These are phyloP conservation scores for Platypus cylindrus DNA, from an alignment of 2,888 invertebrate species.

Conservation along the genomic window DNA sequence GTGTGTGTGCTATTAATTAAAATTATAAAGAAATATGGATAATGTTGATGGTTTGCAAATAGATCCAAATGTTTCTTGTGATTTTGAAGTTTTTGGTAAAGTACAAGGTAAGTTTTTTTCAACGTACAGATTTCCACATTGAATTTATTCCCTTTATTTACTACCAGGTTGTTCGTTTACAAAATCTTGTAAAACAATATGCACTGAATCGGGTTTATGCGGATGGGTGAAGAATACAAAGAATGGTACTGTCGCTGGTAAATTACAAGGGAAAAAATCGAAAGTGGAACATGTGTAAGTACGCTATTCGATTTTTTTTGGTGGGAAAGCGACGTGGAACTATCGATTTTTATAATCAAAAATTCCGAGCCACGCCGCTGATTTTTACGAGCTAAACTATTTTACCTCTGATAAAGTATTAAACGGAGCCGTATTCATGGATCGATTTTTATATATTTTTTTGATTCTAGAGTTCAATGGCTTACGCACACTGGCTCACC, in stretches of 20 bases:
- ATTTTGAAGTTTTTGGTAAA: slow-evolving; percentile 82
- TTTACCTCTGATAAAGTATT: no score
- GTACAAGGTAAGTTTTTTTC: slow-evolving; percentile 61
- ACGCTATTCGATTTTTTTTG: no score
- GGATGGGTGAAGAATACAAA: slow-evolving; percentile 92
- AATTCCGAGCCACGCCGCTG: no score
- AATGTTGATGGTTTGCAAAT: no score
- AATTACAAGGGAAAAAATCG: slow-evolving; percentile 70
- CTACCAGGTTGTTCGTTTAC: slow-evolving; percentile 70
- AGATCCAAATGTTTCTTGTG: slow-evolving; percentile 61
- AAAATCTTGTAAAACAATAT: slow-evolving; percentile 74
- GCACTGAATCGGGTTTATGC: slow-evolving; percentile 56
- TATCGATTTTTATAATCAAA: no score
- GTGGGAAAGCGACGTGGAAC: no score
- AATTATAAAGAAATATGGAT: no score
- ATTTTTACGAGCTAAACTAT: no score
- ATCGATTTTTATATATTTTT: no score
- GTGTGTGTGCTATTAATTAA: no score
- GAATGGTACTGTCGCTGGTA: slow-evolving; percentile 77
- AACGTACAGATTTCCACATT: neutral
- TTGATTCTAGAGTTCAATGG: slow-evolving; percentile 61
- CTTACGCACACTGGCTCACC: slow-evolving; percentile 71
- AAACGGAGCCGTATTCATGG: no score
- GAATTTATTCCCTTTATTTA: neutral
- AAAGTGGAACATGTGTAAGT: slow-evolving; percentile 76